Base-by-base conservation (phyloP, 1,140 invertebrate species). In the Diplogasteroides magnus region DNA sequence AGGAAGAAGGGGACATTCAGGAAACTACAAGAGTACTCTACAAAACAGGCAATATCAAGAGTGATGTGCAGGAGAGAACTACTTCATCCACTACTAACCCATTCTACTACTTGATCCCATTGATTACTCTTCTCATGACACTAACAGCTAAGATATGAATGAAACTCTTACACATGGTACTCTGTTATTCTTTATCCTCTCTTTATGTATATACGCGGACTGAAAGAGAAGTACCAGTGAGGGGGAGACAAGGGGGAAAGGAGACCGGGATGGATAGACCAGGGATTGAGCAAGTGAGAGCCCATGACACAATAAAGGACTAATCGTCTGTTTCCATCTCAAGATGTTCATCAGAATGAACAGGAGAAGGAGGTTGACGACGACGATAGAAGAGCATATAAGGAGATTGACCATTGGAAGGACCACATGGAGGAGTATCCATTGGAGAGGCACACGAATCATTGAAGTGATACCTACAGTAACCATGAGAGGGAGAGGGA, bases 401-500 rank as follows among this genome's bases (percentile, higher is more conserved):
- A 0, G 80, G 77, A 61, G 76, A 71, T 6, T 69, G 72, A 1
- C 72, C 75, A 1, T 48, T 61, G 26, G 77, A 31, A 19, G 70
- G 56, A 11, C 80, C 81, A 11, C 27, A 6, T 1, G 71, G 76
- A 70, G 84, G 78, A 23, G 27, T 56, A 6, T 73, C 66, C 14
- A 56, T 26, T 19, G 71, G 71, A 2, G n/a, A n/a, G n/a, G 87
- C 87, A 73, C 77, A 83, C 19, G 85, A 86, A 75, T 89, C 88
- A 81, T 89, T 87, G 83, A 88, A 89, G 67, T 86, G 84, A 77
- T 86, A 86, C 69, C 69, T 71, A 62, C 2, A 64, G 57, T 29
- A 63, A 32, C 88, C 87, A 89, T n/a, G 83, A 86, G 0, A 86
- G 86, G 25, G 87, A 88, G 75, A 87, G 84, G 85, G 71, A 65